Base-by-base conservation (phyloP, 2,113 vertebrate genomes). In the Gorsachius goisagi region DNA sequence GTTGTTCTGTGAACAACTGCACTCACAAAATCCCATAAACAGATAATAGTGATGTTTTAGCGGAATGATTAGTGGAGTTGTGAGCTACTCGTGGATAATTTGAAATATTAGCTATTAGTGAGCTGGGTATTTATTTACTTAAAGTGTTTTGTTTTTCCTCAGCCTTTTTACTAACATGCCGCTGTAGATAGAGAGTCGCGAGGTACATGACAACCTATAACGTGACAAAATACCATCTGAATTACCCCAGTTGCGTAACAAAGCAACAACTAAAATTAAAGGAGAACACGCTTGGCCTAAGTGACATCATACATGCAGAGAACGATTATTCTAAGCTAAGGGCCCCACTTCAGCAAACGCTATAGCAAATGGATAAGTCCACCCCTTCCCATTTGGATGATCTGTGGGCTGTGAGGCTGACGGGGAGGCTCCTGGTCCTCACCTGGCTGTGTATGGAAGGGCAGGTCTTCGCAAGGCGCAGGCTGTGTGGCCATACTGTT, bases 41-140 rank as follows among this genome's bases (percentile, higher is more conserved):
- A 39, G 88, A 45, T 73, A 50, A 35, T 19, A 62, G 86, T 45
- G 23, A 71, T n/a, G 47, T 86, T 95, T 84, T 64, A 93, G 52
- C 9, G 1, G 69, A 81, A 68, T 84, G 56, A 75, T 77, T 82
- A 56, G 78, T 80, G 78, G 80, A 58, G 56, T 59, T 69, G 60
- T 58, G 93, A 87, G 85, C 80, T 90, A 59, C 80, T 95, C 5
- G 0, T 71, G 72, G 92, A 80, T 94, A 93, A 89, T 93, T 93
- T 89, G 55, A 94, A 95, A 79, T 85, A 78, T 88, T 88, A 69
- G 81, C 88, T 85, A 80, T 90, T 77, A 82, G 89, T 27, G 66
- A 90, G 74, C 22, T 72, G 86, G 90, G 28, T 84, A 77, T 96
- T 94, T 93, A 58, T 94, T 93, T 64, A 89, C 62, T 71, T 85